Evolutionary conservation across 1,140 invertebrate genomes (phyloP).

Genomic region (Pogonognathellus flavescens): DNA sequence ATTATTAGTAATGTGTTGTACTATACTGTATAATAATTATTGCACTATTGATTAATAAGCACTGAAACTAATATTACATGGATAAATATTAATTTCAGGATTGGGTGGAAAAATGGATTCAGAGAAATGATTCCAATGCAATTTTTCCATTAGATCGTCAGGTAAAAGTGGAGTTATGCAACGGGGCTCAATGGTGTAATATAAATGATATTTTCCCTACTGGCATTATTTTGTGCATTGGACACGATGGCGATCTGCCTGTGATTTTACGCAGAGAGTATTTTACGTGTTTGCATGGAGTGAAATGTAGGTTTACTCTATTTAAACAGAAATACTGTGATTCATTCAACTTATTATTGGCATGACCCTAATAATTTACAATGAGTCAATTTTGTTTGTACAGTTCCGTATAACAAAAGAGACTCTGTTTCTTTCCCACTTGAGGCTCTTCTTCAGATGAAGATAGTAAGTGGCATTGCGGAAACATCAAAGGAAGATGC

Average conservation of each 20-base stretch:
- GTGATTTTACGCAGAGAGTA: background rate
- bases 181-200: background rate
- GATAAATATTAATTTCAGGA: background rate
- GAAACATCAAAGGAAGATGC: background rate
- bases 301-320: background rate
- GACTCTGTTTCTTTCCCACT: background rate
- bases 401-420: background rate
- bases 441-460: conserved; percentile 20
- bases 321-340: background rate
- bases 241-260: background rate
- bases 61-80: background rate
- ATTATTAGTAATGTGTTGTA: too few relatives aligned
- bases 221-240: background rate
- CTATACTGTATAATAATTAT: too few relatives aligned
- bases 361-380: background rate
- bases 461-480: background rate
- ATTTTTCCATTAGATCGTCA: background rate
- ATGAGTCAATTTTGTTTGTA: background rate
- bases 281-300: conserved; percentile 10
- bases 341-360: too few relatives aligned
- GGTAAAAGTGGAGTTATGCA: background rate
- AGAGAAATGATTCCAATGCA: background rate
- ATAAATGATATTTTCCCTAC: background rate
- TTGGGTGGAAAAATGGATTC: background rate
- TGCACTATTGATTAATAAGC: too few relatives aligned